Evolutionary conservation across 2,888 invertebrate species (phyloP), one percentile per base, ranked within the genome.

Genomic region (Callosobruchus maculatus): DNA sequence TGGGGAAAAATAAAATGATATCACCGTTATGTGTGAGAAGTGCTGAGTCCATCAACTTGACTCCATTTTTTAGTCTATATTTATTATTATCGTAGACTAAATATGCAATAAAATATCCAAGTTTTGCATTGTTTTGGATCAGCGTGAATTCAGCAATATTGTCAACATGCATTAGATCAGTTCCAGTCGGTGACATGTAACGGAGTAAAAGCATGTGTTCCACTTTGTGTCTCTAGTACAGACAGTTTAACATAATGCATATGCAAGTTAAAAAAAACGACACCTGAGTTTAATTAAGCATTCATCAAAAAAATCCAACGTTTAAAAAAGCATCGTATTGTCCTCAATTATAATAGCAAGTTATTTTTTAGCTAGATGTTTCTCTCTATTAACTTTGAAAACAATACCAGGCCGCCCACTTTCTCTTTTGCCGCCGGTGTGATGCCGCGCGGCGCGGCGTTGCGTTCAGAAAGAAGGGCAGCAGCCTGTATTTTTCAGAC

Each of bases 311-410:
- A 49, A 49, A 49, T 49, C 7, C 49, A 18, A 13, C 49, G 49
- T 49, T 13, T 49, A 49, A 49, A 49, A 49, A 49, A 49, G 5
- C 49, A 49, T 49, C 49, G 18, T 49, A 49, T 49, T 49, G 49
- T 49, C 49, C 68, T 68, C 22, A 72, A 68, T 71, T 67, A 70
- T 71, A 70, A 71, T 71, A 69, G n/a, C 30, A 68, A 30, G 49
- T 0, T 21, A n/a, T 67, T 7, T 69, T 71, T 69, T 74, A 49
- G 49, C 49, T 49, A 49, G 49, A 7, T 72, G 26, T 72, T 72
- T 22, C 67, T 74, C 70, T 74, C 74, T 72, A 73, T 72, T 74
- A 70, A 72, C 67, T 72, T 72, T 69, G 49, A 49, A 70, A 68
- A 68, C 68, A 68, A 72, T 67, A 31, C 70, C 70, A 68, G 49